Evolutionary conservation across 2,888 invertebrate genomes (phyloP), one percentile per base, ranked within the genome.

Genomic region (Ochlodes sylvanus): DNA sequence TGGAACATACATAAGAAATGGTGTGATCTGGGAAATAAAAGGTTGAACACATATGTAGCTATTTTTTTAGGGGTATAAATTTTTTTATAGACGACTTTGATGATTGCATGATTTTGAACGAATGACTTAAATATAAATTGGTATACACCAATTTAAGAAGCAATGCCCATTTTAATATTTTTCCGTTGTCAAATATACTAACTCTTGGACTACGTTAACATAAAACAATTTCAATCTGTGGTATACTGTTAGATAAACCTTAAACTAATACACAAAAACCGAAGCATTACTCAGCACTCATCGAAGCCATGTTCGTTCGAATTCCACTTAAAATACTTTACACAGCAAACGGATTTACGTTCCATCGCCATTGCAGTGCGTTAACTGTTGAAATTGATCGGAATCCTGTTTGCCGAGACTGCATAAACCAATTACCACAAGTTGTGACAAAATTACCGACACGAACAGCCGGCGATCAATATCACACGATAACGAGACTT

Each of bases 401-500:
- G n/a, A 65, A 65, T 65, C 38, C 58, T 27, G 12, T 65, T 65
- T 58, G 58, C 50, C 14, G 65, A 50, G 65, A 65, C 65, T 65
- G 50, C 41, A 65, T 52, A 52, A 65, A 58, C 65, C 52, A 58
- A 58, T 65, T 58, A 65, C 57, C 65, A 41, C 65, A 58, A 58
- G 65, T 65, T 65, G 65, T 65, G 57, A 65, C 65, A 52, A 65
- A 65, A 66, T 66, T 66, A 66, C 65, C 19, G 50, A 65, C 65
- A 65, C 19, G 50, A 52, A 57, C 50, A 38, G 15, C 47, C 57
- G 15, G 17, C 65, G 57, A 65, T 65, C 58, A 52, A 65, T 58
- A 57, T 44, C 47, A 34, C 50, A 58, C 41, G 65, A 65, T 65
- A 65, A 69, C 70, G 70, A 72, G 70, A 70, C 64, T 71, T 72